A percentile compares a stretch with the other conserved stretches of the same genome.
Evolutionary conservation across 2,888 invertebrate species (phyloP).

Genomic region (Volucella zonaria): DNA sequence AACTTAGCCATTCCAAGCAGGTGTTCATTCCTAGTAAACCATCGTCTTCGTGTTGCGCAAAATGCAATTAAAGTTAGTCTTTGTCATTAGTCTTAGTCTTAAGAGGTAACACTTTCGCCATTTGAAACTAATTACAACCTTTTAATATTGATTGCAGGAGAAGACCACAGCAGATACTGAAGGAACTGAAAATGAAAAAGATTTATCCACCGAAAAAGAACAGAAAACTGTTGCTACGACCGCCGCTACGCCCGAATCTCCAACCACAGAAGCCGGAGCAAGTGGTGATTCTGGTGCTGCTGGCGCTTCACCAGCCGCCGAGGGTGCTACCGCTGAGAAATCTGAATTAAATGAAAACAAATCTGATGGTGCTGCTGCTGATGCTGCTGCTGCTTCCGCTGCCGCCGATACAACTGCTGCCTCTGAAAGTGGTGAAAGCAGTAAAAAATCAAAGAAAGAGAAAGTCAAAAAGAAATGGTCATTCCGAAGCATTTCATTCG

Average conservation of each 20-base stretch:
- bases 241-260: slow-evolving; percentile 68
- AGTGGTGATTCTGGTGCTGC: slow-evolving; percentile 69
- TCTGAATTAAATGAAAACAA: slow-evolving; percentile 84
- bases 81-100: background rate
- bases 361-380: slow-evolving; percentile 81
- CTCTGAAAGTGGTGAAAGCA: slow-evolving; percentile 78
- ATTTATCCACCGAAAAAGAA: slow-evolving; percentile 87
- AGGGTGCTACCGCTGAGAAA: slow-evolving; percentile 83
- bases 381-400: slow-evolving; percentile 49
- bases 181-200: slow-evolving; percentile 87
- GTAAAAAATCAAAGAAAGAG: slow-evolving; percentile 87
- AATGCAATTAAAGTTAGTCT: background rate
- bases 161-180: slow-evolving; percentile 84
- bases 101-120: background rate
- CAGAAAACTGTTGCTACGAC: slow-evolving; percentile 76
- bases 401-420: slow-evolving; percentile 83
- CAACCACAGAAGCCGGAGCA: slow-evolving; percentile 71
- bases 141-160: slow-evolving; percentile 82
- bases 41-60: background rate
- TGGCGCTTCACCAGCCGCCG: slow-evolving; percentile 82
- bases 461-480: slow-evolving; percentile 95
- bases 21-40: slow-evolving; percentile 8
- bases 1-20: background rate
- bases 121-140: slow-evolving; percentile 14
- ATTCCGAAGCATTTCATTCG: slow-evolving; percentile 93